These are phyloP conservation scores for Ceriagrion tenellum DNA, from an alignment of 2,888 invertebrate genomes.

Conservation along the genomic window DNA sequence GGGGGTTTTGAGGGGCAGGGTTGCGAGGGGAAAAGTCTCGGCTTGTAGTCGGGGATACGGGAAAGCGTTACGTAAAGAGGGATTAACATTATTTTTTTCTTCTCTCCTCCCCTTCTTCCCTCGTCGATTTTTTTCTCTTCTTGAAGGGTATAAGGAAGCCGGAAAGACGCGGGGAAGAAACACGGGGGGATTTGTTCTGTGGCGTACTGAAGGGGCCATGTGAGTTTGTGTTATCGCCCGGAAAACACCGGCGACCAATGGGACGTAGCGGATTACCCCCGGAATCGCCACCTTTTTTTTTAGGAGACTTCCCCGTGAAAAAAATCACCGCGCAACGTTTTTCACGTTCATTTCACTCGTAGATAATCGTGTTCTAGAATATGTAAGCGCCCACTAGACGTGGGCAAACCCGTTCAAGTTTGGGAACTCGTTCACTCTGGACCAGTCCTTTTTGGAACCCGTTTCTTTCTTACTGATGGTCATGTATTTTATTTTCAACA, in stretches of 20 bases:
- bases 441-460: no score
- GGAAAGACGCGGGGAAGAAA: neutral
- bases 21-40: neutral
- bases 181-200: neutral
- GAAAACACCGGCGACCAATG: neutral
- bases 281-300: neutral
- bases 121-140: neutral
- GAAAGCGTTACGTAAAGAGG: slow-evolving; percentile 13
- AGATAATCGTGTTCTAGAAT: no score
- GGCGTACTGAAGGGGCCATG: neutral
- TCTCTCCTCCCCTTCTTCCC: neutral
- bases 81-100: neutral
- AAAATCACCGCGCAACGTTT: no score
- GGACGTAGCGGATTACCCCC: neutral
- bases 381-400: no score
- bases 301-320: neutral
- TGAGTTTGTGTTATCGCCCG: neutral
- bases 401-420: no score
- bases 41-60: neutral
- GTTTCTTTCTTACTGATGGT: no score
- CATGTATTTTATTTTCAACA: no score
- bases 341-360: no score
- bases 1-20: neutral
- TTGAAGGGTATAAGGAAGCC: neutral
- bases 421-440: no score